Evolutionary conservation across 2,113 vertebrate genomes (phyloP).

Genomic region (Chaetodon trifascialis): DNA sequence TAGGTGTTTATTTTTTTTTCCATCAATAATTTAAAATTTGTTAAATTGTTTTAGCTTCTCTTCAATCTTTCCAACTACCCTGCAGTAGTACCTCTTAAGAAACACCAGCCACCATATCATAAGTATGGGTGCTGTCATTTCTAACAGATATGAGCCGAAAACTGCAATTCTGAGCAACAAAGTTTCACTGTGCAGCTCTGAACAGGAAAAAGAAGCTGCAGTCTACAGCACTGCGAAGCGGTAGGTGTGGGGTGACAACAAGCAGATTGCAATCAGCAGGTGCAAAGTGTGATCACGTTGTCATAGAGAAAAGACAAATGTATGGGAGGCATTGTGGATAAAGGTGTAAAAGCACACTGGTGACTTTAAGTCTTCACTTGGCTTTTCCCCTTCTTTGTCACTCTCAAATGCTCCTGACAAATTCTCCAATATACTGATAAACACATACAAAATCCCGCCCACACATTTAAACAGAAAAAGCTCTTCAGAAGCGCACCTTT

Average conservation of each 20-base stretch:
- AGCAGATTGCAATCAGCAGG: constrained; percentile 32
- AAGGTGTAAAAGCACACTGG: constrained; percentile 4
- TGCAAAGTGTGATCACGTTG: constrained; percentile 15
- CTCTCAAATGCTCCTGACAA: constrained; percentile 60
- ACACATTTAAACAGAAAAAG: constrained; percentile 76
- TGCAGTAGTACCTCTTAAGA: background rate
- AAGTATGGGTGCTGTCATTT: background rate
- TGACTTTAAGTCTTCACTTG: constrained; percentile 52
- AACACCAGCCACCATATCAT: background rate
- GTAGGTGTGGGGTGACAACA: constrained; percentile 20
- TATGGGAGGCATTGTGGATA: background rate
- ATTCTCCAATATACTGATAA: constrained; percentile 68
- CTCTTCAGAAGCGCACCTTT: constrained; percentile 79
- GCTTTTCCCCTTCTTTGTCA: constrained; percentile 60
- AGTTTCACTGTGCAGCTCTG: background rate
- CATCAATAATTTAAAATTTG: background rate
- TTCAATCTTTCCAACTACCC: background rate
- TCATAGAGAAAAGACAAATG: constrained; percentile 13
- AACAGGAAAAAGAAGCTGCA: background rate
- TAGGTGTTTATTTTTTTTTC: background rate
- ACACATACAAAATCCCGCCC: constrained; percentile 73
- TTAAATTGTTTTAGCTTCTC: background rate
- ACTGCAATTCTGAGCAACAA: background rate
- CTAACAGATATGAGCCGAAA: background rate
- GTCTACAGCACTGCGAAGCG: background rate